Conservation (phyloP, 2,797 vertebrate genomes). For the Thalassophryne amazonica region DNA sequence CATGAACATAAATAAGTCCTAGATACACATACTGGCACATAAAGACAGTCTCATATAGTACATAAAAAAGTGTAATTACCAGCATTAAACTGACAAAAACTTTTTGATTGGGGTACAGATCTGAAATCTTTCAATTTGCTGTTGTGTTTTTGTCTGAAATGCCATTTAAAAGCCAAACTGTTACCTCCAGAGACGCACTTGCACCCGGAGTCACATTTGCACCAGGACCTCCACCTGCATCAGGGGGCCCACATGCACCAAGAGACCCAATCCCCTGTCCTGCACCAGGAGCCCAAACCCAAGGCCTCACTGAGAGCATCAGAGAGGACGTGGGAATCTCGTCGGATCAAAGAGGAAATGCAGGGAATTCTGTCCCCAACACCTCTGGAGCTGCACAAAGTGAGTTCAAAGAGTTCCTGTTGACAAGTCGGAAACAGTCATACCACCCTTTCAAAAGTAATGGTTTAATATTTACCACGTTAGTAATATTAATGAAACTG, state of each 20-base stretch:
- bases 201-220: constrained; percentile 25
- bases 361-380: constrained; percentile 88
- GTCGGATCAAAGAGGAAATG: constrained; percentile 86
- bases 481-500: too few species aligned
- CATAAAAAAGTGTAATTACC: too few species aligned
- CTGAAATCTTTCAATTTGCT: too few species aligned
- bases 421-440: too few species aligned
- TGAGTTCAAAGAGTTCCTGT: constrained; percentile 69
- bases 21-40: too few species aligned
- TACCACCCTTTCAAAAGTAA: too few species aligned
- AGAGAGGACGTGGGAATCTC: constrained; percentile 85
- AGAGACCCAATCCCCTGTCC: constrained; percentile 60
- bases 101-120: too few species aligned
- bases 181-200: constrained; percentile 41
- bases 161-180: not conserved
- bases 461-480: too few species aligned
- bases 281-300: constrained; percentile 68
- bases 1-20: too few species aligned
- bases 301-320: constrained; percentile 75
- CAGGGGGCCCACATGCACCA: constrained; percentile 63
- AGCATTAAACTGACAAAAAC: too few species aligned
- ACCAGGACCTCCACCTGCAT: constrained; percentile 39
- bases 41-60: too few species aligned
- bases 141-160: too few species aligned
- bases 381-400: constrained; percentile 92